Evolutionary conservation across 2,888 invertebrate genomes (phyloP), one percentile per base, ranked within the genome.

Genomic region (Andrena flavipes): DNA sequence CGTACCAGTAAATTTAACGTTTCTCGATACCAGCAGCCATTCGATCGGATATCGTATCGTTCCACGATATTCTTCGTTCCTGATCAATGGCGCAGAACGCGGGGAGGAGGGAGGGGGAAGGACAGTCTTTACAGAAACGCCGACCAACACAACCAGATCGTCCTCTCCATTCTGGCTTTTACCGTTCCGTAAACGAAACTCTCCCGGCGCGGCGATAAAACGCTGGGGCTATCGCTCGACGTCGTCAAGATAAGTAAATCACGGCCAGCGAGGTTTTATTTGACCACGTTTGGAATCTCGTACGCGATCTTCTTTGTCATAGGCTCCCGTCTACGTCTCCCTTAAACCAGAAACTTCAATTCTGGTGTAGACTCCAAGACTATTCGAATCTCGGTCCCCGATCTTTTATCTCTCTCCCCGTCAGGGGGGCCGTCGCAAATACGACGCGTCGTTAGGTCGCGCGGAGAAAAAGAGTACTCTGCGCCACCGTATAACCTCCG

Each of bases 1-100:
- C 56, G 65, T 74, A 51, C 75, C 81, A 82, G 73, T 86, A 85
- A 86, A 89, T 87, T 87, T 86, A 80, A 82, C 85, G 82, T 86
- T 85, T 83, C 82, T 83, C 85, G 80, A 87, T 87, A 85, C 70
- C 77, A 63, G 76, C 70, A 49, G 60, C 71, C 76, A 75, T 84
- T 81, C 82, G 81, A 84, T 84, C 82, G 78, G 76, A 84, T 83
- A 84, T 83, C 82, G 75, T 83, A 83, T 78, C 80, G 79, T 71
- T 78, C 62, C 63, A 48, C 48, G 84, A 85, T 87, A 81, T 80
- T 74, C 77, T 65, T 54, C 79, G 82, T 80, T 70, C 71, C 67
- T 80, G 80, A 84, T 88, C 86, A 88, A 88, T 75, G 80, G 80
- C 23, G 80, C 76, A 82, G 71, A 87, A 85, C 68, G 68, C 48